Evolutionary conservation across 2,888 invertebrate genomes (phyloP), one percentile per base, ranked within the genome.

Genomic region (Petrophora chlorosata): DNA sequence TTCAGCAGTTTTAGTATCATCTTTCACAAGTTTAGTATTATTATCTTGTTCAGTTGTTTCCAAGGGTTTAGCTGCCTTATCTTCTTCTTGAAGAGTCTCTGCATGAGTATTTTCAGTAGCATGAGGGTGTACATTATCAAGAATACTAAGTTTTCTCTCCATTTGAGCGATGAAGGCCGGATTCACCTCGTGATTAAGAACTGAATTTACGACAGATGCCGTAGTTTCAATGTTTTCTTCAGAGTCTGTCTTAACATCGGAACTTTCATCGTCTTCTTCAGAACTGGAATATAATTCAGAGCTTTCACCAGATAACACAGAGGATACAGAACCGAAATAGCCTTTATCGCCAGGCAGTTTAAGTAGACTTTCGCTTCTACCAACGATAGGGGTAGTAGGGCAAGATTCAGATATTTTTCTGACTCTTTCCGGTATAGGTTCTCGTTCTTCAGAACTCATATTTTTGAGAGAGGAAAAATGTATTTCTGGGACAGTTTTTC

Each of bases 151-250:
- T 61, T 89, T 89, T 45, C 63, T 81, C 28, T 85, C 85, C 76
- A 85, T 82, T 56, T 82, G 76, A 4, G 77, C 76, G 40, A 84
- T 72, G 7, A 82, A 67, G 23, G 57, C 64, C 3, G 77, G 78
- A 65, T 85, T 65, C 0, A 76, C 59, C 42, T 79, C 77, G 14
- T 85, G 78, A 44, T 76, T 86, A 25, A 91, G 60, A 12, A 93
- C 92, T 19, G 91, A 90, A 61, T 91, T 89, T 3, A 93, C 91
- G 13, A 93, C 86, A 35, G 92, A 91, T 63, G 92, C 91, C 1
- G 92, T 90, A 5, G 93, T 92, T 65, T 93, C 93, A 30, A 87
- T 64, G 16, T 81, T 75, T 23, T 73, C 75, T 35, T 90, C 85
- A 32, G 79, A 75, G 51, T 92, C 91, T 26, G 85, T 81, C 61